Percentiles rank a stretch among this genome's conserved stretches.
Evolutionary conservation across 2,797 vertebrate genomes (phyloP).

Genomic region (Myioborus melanocephalus): DNA sequence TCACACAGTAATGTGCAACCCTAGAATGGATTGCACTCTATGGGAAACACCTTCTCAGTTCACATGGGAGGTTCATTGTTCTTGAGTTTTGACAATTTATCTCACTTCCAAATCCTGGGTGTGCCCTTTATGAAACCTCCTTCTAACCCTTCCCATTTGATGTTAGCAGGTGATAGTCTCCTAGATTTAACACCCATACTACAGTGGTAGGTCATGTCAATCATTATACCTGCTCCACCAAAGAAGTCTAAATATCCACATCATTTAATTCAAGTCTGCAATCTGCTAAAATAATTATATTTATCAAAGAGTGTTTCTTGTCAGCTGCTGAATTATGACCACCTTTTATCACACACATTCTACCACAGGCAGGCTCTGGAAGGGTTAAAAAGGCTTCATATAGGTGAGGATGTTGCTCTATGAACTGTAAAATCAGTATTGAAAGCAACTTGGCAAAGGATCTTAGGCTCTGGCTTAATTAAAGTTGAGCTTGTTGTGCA

Average conservation of each 20-base stretch:
- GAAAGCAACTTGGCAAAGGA: constrained; percentile 64
- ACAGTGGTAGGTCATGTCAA: background rate
- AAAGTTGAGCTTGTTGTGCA: constrained; percentile 70
- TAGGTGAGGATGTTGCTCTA: constrained; percentile 52
- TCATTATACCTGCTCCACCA: background rate
- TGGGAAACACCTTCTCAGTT: background rate
- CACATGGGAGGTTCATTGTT: background rate
- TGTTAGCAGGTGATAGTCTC: background rate
- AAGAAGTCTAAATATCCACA: background rate
- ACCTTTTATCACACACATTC: background rate
- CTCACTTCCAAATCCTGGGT: background rate
- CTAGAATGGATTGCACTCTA: background rate
- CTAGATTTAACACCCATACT: background rate
- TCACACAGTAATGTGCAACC: background rate
- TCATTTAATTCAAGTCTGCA: background rate
- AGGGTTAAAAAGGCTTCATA: constrained; percentile 46
- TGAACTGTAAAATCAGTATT: constrained; percentile 67
- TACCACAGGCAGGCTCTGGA: background rate
- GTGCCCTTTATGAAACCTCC: background rate
- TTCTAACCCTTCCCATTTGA: constrained; percentile 12
- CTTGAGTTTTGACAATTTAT: background rate
- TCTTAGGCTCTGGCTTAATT: constrained; percentile 65
- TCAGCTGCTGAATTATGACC: background rate
- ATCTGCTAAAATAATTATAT: background rate
- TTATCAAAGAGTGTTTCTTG: background rate